phyloP scores from a whole-genome alignment of 2,113 vertebrate species.

The Marmota flaviventris region DNA sequence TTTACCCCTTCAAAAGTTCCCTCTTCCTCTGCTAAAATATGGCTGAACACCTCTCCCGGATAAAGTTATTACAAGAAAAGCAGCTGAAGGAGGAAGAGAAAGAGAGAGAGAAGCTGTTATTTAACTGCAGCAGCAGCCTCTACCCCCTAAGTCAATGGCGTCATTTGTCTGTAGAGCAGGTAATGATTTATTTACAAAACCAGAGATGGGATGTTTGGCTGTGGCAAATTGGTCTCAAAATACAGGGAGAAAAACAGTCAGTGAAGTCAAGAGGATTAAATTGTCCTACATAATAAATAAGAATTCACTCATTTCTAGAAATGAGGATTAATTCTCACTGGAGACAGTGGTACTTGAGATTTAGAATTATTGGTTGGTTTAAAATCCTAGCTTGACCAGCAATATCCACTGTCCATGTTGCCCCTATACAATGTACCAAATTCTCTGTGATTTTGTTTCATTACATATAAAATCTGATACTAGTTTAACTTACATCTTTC shows the following conservation, averaged over 20 bases:
- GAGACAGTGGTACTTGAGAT: neutral
- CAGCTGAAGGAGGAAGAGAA: neutral
- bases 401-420: neutral
- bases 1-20: neutral
- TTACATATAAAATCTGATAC: neutral
- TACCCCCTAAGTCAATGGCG: neutral
- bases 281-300: neutral
- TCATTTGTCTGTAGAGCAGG: neutral
- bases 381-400: neutral
- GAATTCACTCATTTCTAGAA: neutral
- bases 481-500: neutral
- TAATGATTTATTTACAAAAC: slow-evolving; percentile 47
- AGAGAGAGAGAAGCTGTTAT: neutral
- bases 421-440: neutral
- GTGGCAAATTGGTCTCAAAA: neutral
- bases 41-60: neutral
- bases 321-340: neutral
- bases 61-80: neutral
- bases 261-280: neutral
- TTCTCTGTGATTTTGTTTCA: neutral
- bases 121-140: neutral
- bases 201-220: neutral
- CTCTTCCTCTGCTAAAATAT: neutral
- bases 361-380: neutral
- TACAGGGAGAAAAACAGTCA: slow-evolving; percentile 3